These are phyloP conservation scores for Setophaga kirtlandii DNA, from an alignment of 2,113 vertebrate genomes.

Conservation along the genomic window DNA sequence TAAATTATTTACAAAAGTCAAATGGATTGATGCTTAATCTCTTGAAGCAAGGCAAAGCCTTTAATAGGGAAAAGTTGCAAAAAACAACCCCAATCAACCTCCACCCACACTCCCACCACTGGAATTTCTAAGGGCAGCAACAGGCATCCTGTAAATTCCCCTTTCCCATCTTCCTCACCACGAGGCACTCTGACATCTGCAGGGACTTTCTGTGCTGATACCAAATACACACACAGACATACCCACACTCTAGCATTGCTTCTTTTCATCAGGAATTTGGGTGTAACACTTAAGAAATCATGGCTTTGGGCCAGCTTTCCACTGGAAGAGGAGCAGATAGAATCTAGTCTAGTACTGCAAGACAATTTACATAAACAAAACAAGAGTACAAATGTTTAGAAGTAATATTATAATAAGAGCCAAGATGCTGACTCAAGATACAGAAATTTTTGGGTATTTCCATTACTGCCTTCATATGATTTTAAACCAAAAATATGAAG, in stretches of 20 bases:
- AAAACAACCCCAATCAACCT: neutral
- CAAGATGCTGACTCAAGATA: neutral
- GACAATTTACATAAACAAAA: neutral
- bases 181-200: neutral
- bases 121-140: neutral
- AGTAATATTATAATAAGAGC: neutral
- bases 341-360: neutral
- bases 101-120: neutral
- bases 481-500: neutral
- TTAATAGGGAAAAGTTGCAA: slow-evolving; percentile 50
- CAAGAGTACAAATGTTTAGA: rapidly evolving
- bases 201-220: neutral
- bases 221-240: rapidly evolving
- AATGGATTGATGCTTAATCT: slow-evolving; percentile 41
- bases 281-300: neutral
- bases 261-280: neutral
- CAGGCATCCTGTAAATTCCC: neutral
- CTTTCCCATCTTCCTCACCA: neutral
- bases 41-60: slow-evolving; percentile 53
- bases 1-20: slow-evolving; percentile 65
- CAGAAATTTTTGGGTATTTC: neutral
- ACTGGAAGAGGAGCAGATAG: neutral
- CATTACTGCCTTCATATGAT: neutral
- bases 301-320: neutral
- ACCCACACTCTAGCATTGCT: neutral